Evolutionary conservation across 2,113 vertebrate genomes (phyloP), one percentile per base, ranked within the genome.

Genomic region (Centropus unirufus): DNA sequence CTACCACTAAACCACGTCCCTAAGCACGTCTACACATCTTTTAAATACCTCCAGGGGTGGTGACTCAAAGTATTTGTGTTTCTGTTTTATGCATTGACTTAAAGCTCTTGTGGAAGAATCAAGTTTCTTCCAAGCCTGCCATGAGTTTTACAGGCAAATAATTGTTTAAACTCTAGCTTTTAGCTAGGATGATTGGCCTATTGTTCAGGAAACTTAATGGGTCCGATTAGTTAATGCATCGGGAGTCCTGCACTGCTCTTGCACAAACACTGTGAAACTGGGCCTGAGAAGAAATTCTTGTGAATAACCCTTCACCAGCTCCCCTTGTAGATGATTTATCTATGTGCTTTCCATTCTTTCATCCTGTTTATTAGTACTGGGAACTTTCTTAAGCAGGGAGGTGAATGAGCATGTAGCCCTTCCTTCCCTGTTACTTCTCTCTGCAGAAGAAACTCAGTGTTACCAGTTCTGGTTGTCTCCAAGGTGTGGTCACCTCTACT

Each of bases 331-430:
- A 68, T 19, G 4, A 54, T 68, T 66, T 57, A 9, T 29, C 13
- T 59, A 2, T 72, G 67, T 47, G 12, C 8, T 79, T 32, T 32
- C 27, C 21, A 3, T 44, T 75, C 23, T 83, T 81, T 52, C 44
- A 5, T 80, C 22, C 30, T 42, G 18, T 63, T 69, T 52, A 11
- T 40, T 74, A 67, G 23, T 64, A 46, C 20, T 49, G 30, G 34
- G 46, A 77, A 4, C 70, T 61, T 61, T n/a, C 29, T 82, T 47
- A 4, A 1, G 21, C 3, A 1, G 0, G 7, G 36, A 15, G 9
- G 14, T 76, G 32, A 75, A 64, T 13, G 29, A 52, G 15, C 64
- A 5, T 47, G 16, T 52, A 30, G 54, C 27, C 47, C 6, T 46
- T 55, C 24, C 12, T 83, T 14, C 29, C 20, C 30, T 46, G 18